Percentiles rank a stretch among this genome's conserved stretches.
Conservation (phyloP, 2,797 vertebrate species). For the Menidia menidia region DNA sequence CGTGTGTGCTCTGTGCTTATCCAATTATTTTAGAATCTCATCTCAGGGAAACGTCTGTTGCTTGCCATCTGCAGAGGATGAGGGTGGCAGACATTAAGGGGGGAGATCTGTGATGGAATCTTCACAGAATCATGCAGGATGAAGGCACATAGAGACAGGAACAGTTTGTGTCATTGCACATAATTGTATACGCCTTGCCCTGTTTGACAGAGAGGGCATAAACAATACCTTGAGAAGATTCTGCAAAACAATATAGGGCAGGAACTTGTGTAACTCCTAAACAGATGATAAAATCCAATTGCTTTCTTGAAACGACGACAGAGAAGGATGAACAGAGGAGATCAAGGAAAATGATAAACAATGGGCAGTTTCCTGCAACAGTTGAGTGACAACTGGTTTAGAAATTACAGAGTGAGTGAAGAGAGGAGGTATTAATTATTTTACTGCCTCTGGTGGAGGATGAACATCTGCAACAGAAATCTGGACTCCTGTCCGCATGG, state of each 20-base stretch:
- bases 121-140: slow-evolving; percentile 26
- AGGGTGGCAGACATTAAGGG: slow-evolving; percentile 70
- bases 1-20: slow-evolving; percentile 54
- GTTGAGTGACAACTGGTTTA: slow-evolving; percentile 68
- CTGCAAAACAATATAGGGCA: slow-evolving; percentile 12
- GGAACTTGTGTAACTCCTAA: slow-evolving; percentile 17
- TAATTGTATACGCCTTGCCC: slow-evolving; percentile 11
- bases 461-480: slow-evolving; percentile 61
- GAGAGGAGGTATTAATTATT: slow-evolving; percentile 65
- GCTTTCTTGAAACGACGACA: slow-evolving; percentile 25
- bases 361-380: slow-evolving; percentile 53
- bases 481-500: slow-evolving; percentile 50
- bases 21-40: slow-evolving; percentile 80
- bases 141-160: slow-evolving; percentile 7
- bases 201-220: slow-evolving; percentile 11
- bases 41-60: slow-evolving; percentile 78
- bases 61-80: slow-evolving; percentile 77
- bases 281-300: slow-evolving; percentile 13
- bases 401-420: slow-evolving; percentile 47
- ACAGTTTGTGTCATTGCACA: slow-evolving; percentile 7
- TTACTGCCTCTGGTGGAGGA: slow-evolving; percentile 61
- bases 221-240: slow-evolving; percentile 1
- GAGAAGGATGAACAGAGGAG: slow-evolving; percentile 19
- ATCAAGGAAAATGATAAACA: slow-evolving; percentile 50
- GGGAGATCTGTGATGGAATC: slow-evolving; percentile 55